These are phyloP conservation scores for Myiopsitta monachus DNA, from an alignment of 2,113 vertebrate genomes.

Conservation along the genomic window DNA sequence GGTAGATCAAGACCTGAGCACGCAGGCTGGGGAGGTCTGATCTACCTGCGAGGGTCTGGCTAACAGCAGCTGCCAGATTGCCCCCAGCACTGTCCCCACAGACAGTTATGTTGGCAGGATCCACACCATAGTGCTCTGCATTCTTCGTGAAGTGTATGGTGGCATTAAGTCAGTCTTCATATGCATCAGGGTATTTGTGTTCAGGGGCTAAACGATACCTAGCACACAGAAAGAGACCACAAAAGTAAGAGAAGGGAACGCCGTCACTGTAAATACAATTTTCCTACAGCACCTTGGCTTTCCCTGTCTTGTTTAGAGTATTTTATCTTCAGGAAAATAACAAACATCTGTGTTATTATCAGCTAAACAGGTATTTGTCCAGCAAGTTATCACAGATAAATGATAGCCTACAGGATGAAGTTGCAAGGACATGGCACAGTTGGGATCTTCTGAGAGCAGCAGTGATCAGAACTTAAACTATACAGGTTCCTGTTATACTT, in stretches of 20 bases:
- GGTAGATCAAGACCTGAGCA: constrained; percentile 86
- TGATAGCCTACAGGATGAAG: background rate
- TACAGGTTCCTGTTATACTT: background rate
- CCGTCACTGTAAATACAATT: background rate
- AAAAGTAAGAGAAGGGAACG: background rate
- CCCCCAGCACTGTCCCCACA: constrained; percentile 85
- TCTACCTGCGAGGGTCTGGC: constrained; percentile 73
- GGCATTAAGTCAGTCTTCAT: constrained; percentile 75
- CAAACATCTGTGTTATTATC: background rate
- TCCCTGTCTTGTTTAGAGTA: background rate
- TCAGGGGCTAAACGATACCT: constrained; percentile 79
- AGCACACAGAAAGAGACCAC: background rate
- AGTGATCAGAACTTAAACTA: background rate
- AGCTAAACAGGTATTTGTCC: background rate
- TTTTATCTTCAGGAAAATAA: background rate
- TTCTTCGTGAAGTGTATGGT: constrained; percentile 79
- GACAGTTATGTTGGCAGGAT: constrained; percentile 69
- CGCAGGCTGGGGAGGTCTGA: constrained; percentile 74
- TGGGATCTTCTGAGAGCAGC: background rate
- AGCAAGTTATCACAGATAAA: background rate
- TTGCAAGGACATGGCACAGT: accelerated
- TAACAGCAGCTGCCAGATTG: constrained; percentile 73
- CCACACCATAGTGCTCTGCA: constrained; percentile 72
- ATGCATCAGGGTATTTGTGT: constrained; percentile 68
- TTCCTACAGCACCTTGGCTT: background rate